Conservation (phyloP, 2,888 invertebrate species). For the Hydroisotoma schaefferi region DNA sequence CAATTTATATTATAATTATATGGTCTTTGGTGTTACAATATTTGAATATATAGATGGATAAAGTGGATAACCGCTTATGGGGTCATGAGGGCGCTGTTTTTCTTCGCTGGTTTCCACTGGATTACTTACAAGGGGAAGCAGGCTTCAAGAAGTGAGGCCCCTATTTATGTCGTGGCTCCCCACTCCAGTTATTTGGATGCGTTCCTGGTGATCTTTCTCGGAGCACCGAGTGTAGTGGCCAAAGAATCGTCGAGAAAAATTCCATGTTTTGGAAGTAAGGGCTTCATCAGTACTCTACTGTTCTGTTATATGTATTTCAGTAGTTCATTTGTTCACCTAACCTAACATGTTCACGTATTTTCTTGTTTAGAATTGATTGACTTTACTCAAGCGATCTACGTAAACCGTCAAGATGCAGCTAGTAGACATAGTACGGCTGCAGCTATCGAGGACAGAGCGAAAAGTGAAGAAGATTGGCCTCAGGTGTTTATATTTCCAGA, state of each 20-base stretch:
- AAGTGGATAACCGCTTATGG: slow-evolving; percentile 32
- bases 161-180: slow-evolving; percentile 71
- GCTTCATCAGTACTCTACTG: neutral
- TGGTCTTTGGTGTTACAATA: too few relatives aligned
- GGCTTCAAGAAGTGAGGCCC: slow-evolving; percentile 71
- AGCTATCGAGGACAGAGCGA: slow-evolving; percentile 65
- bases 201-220: slow-evolving; percentile 38
- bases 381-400: slow-evolving; percentile 92
- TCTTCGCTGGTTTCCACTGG: slow-evolving; percentile 76
- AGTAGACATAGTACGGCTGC: slow-evolving; percentile 74
- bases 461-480: slow-evolving; percentile 82
- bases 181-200: slow-evolving; percentile 85
- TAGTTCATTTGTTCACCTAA: neutral
- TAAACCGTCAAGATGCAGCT: slow-evolving; percentile 89
- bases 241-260: slow-evolving; percentile 77
- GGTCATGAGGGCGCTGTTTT: slow-evolving; percentile 64
- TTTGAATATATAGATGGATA: slow-evolving; percentile 19
- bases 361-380: slow-evolving; percentile 72
- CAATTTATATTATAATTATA: too few relatives aligned
- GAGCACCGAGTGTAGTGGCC: slow-evolving; percentile 80
- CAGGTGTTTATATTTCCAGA: slow-evolving; percentile 94
- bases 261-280: slow-evolving; percentile 87
- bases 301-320: neutral
- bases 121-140: slow-evolving; percentile 72
- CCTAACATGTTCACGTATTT: neutral